These are phyloP conservation scores for Triplophysa siluroides DNA, from an alignment of 2,113 vertebrate genomes.

Conservation along the genomic window DNA sequence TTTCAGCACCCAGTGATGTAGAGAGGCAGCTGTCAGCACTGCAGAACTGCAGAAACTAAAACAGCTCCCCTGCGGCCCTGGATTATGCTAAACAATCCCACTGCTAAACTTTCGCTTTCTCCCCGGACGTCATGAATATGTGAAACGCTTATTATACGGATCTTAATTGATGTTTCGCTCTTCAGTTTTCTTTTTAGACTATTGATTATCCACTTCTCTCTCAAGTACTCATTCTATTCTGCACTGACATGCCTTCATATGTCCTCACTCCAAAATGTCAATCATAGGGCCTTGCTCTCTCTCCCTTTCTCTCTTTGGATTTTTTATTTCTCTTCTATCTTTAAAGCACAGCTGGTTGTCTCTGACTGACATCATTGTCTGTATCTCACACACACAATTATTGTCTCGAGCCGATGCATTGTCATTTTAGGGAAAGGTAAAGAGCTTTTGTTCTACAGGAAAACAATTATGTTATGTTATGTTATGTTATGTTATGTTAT, in stretches of 20 bases:
- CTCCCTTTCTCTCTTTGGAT: slow-evolving; percentile 42
- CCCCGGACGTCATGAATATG: slow-evolving; percentile 33
- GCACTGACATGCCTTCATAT: slow-evolving; percentile 18
- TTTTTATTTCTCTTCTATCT: slow-evolving; percentile 15
- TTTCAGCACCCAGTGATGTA: slow-evolving; percentile 29
- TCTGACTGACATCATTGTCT: slow-evolving; percentile 13
- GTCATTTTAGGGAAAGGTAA: slow-evolving; percentile 9
- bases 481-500: no score
- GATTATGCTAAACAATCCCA: slow-evolving; percentile 39
- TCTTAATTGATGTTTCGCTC: slow-evolving; percentile 11
- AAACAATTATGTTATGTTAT: slow-evolving; percentile 10
- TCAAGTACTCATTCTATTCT: slow-evolving; percentile 15
- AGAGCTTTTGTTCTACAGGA: slow-evolving; percentile 16
- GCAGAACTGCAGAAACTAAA: slow-evolving; percentile 8
- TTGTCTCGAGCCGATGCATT: slow-evolving; percentile 1
- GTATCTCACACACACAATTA: slow-evolving; percentile 1
- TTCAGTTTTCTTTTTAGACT: not conserved
- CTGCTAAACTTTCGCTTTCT: slow-evolving; percentile 19
- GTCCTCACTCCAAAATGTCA: slow-evolving; percentile 21
- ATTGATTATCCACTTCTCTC: slow-evolving; percentile 8
- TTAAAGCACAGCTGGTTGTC: slow-evolving; percentile 45
- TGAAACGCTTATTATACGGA: slow-evolving; percentile 9
- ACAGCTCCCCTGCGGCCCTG: slow-evolving; percentile 24
- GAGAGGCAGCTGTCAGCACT: slow-evolving; percentile 41
- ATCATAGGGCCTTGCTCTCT: slow-evolving; percentile 7